These are phyloP conservation scores for Paraescarpia echinospica DNA, from an alignment of 1,140 invertebrate species.

Conservation along the genomic window DNA sequence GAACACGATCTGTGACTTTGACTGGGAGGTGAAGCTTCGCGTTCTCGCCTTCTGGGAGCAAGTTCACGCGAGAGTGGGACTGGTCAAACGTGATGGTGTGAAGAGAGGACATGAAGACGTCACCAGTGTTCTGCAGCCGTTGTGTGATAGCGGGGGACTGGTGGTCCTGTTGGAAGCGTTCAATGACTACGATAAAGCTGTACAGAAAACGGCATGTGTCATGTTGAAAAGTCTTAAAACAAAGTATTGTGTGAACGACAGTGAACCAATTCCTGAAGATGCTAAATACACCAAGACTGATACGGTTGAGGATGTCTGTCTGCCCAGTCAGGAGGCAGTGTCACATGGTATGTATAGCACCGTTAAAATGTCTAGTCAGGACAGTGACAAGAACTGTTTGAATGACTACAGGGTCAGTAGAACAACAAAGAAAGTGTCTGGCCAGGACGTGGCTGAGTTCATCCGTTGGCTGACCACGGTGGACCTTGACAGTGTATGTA, in stretches of 20 bases:
- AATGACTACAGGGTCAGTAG: neutral
- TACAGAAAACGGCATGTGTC: neutral
- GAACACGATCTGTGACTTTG: slow-evolving; percentile 30
- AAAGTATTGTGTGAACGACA: neutral
- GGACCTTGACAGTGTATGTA: neutral
- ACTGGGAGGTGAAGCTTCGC: slow-evolving; percentile 35
- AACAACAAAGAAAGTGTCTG: neutral
- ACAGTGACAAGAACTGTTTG: neutral
- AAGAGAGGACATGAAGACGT: neutral
- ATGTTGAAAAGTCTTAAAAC: neutral
- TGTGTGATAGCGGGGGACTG: neutral
- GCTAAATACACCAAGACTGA: neutral
- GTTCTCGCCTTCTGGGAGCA: slow-evolving; percentile 29
- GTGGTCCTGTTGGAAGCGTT: neutral
- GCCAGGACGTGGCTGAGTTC: neutral
- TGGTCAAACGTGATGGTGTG: neutral
- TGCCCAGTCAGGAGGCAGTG: neutral
- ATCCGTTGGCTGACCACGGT: neutral
- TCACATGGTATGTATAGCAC: neutral
- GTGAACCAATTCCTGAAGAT: neutral
- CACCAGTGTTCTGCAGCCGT: neutral
- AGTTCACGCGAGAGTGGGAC: neutral
- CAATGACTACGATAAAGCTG: neutral
- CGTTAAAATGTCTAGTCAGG: neutral
- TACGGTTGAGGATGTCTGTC: neutral